Conservation (phyloP, 1,140 invertebrate genomes). For the Prorops nasuta region DNA sequence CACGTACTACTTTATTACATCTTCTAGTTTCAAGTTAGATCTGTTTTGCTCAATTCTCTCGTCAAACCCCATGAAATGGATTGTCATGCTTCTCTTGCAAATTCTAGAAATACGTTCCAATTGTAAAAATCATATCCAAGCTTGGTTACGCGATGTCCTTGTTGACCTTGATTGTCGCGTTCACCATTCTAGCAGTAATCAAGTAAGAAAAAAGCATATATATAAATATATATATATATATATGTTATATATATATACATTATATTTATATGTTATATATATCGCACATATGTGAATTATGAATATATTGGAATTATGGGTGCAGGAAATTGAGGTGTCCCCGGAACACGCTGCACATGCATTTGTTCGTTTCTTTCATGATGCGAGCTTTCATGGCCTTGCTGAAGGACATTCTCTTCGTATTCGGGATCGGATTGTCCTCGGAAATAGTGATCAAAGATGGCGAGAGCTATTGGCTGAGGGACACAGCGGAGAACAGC, state of each 20-base stretch:
- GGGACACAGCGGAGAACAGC: constrained; percentile 50
- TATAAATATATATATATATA: too few species aligned
- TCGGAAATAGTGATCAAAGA: constrained; percentile 47
- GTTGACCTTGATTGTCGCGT: constrained; percentile 63
- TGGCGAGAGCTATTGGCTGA: constrained; percentile 44
- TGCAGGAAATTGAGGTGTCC: constrained; percentile 67
- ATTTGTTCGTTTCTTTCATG: constrained; percentile 70
- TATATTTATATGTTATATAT: too few species aligned
- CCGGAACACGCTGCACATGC: constrained; percentile 68
- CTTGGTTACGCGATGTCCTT: constrained; percentile 72
- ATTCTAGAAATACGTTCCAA: constrained; percentile 63
- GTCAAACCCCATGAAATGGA: too few species aligned
- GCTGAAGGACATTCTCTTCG: constrained; percentile 62
- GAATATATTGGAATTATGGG: constrained; percentile 32
- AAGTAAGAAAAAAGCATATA: constrained; percentile 64
- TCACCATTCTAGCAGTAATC: constrained; percentile 66
- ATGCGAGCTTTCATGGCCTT: constrained; percentile 62
- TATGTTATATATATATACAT: too few species aligned
- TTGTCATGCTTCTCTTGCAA: too few species aligned
- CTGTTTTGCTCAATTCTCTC: too few species aligned
- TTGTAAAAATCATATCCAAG: constrained; percentile 65
- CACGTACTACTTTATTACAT: too few species aligned
- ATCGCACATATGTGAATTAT: too few species aligned
- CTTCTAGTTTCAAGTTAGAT: too few species aligned
- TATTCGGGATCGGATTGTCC: constrained; percentile 59